These are phyloP conservation scores for Drosophila littoralis DNA, from an alignment of 1,140 invertebrate genomes.

Conservation along the genomic window DNA sequence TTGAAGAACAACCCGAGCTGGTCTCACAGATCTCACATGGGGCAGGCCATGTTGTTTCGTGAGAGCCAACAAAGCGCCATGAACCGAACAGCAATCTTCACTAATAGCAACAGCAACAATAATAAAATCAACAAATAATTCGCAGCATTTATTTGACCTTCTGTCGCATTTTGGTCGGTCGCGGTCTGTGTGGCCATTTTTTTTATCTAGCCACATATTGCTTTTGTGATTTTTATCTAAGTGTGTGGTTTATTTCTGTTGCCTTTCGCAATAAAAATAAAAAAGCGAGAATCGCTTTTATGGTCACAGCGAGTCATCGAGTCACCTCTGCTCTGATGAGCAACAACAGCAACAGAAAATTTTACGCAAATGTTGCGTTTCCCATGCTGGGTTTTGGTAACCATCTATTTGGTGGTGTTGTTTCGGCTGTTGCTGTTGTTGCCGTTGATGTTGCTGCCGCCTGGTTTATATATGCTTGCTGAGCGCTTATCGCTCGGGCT, in stretches of 20 bases:
- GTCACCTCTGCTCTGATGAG: constrained; percentile 69
- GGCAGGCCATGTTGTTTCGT: constrained; percentile 23
- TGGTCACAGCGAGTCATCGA: constrained; percentile 79
- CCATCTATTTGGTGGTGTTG: constrained; percentile 45
- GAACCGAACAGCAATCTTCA: constrained; percentile 22
- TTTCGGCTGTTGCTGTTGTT: constrained; percentile 40
- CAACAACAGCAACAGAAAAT: constrained; percentile 50
- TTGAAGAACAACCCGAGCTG: constrained; percentile 22
- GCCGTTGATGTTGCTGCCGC: constrained; percentile 23
- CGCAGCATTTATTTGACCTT: constrained; percentile 78
- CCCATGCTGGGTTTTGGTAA: constrained; percentile 64
- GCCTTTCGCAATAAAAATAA: constrained; percentile 67
- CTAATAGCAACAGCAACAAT: constrained; percentile 40
- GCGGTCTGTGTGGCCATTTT: constrained; percentile 62
- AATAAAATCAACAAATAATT: constrained; percentile 63
- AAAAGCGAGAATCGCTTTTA: constrained; percentile 77
- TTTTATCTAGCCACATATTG: constrained; percentile 81
- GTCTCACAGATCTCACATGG: constrained; percentile 16
- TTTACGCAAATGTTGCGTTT: constrained; percentile 79
- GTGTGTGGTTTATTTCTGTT: constrained; percentile 78
- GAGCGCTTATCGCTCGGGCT: constrained; percentile 58
- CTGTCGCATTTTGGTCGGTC: constrained; percentile 49
- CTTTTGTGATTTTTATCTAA: constrained; percentile 83
- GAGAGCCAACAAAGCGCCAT: constrained; percentile 20
- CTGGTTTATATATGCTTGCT: constrained; percentile 61